These are phyloP conservation scores for Drosophila nigritarsus DNA, from an alignment of 2,888 invertebrate species.

Conservation along the genomic window DNA sequence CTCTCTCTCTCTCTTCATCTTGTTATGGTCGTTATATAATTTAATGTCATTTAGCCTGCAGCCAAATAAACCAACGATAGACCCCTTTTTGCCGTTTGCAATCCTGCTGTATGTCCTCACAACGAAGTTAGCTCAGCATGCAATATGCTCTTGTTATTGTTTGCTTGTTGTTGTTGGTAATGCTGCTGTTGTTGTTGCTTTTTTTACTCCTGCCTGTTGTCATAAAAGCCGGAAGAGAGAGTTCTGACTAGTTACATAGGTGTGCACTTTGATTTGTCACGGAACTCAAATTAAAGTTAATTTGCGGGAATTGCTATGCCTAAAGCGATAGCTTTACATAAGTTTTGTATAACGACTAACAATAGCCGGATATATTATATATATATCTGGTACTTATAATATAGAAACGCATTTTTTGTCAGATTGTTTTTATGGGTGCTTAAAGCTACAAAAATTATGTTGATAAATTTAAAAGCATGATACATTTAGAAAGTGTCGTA, in stretches of 20 bases:
- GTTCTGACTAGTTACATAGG: slow-evolving; percentile 29
- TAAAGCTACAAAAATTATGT: too few relatives aligned
- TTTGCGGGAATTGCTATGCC: slow-evolving; percentile 22
- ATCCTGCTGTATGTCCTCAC: slow-evolving; percentile 26
- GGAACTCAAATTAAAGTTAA: slow-evolving; percentile 44
- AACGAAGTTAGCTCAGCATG: slow-evolving; percentile 40
- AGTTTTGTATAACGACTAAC: neutral
- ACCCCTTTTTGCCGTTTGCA: slow-evolving; percentile 46
- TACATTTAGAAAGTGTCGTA: too few relatives aligned
- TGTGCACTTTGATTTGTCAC: slow-evolving; percentile 43
- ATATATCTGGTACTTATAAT: neutral
- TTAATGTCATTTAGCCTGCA: slow-evolving; percentile 82
- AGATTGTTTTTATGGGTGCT: too few relatives aligned
- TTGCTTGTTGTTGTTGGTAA: slow-evolving; percentile 16
- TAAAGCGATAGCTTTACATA: slow-evolving; percentile 8
- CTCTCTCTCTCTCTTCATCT: slow-evolving; percentile 28
- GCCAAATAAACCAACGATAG: slow-evolving; percentile 75
- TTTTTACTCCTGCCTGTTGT: slow-evolving; percentile 12
- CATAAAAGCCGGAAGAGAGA: slow-evolving; percentile 27
- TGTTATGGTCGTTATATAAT: slow-evolving; percentile 71
- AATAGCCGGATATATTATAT: neutral
- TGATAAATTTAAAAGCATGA: too few relatives aligned
- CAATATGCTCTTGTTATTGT: slow-evolving; percentile 44
- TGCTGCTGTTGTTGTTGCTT: slow-evolving; percentile 11
- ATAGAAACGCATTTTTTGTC: too few relatives aligned